Base-by-base conservation (phyloP, 2,888 invertebrate genomes). In the Drosophila peninsularis region DNA sequence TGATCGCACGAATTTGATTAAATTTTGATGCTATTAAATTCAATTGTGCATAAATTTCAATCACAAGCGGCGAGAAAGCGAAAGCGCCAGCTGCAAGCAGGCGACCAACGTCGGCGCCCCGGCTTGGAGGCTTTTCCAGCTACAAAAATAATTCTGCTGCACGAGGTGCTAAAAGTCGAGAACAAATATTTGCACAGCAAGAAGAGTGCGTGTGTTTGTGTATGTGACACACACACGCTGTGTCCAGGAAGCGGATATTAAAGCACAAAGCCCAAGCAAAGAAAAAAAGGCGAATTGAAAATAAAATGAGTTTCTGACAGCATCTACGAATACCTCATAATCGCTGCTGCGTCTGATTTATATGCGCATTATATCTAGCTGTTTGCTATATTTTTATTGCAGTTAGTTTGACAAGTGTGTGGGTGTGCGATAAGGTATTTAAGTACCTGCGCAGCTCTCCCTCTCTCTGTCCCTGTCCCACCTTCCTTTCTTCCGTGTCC, bases 221-320 rank as follows among this genome's bases (percentile, higher is more conserved):
- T 47, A 45, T 10, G 36, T 50, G 32, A 9, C 53, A 13, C 62
- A 41, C 62, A 71, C 75, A 80, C 68, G 75, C 64, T 78, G 78
- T 80, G 78, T 65, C 61, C 64, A 62, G 80, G 64, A 82, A 83
- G 27, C 80, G 86, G 86, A 86, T 86, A 82, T 86, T 79, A 86
- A 86, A 80, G 70, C 80, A 65, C 54, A 66, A 68, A 64, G 55
- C 54, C 27, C 14, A n/a, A n/a, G n/a, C 39, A 41, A 36, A 42
- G 6, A 9, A 39, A 53, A 63, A 72, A 73, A 63, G 6, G 50
- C 58, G 64, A 61, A 65, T 53, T 32, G 36, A 52, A 52, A 52
- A 37, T 36, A 36, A 69, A 73, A 70, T 64, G 69, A 68, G 70
- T 66, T 58, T 69, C 60, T 64, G 61, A 64, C 63, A 76, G 63